phyloP scores from a whole-genome alignment of 2,113 vertebrate species.

The human region DNA sequence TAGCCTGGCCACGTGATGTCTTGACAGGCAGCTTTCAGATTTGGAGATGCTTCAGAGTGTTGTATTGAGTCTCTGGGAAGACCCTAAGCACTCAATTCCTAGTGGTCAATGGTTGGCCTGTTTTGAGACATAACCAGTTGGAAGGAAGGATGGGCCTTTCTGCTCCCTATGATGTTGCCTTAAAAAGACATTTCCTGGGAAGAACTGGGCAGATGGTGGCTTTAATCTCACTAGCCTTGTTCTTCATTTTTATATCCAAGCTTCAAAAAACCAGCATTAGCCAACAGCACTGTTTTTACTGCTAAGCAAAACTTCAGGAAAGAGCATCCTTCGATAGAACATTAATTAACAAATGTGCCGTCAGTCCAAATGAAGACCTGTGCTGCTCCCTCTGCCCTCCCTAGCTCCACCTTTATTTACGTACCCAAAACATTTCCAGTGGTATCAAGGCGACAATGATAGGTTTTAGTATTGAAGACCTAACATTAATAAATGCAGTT shows the following conservation, averaged over 20 bases:
- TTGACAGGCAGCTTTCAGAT: not conserved
- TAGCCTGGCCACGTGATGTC: not conserved
- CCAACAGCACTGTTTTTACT: not conserved
- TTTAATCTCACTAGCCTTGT: not conserved
- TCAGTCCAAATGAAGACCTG: not conserved
- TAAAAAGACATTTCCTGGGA: not conserved
- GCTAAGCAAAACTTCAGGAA: conserved; percentile 4
- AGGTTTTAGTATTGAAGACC: not conserved
- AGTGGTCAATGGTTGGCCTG: not conserved
- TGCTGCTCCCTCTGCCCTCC: not conserved
- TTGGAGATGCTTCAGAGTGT: not conserved
- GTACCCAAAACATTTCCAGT: not conserved
- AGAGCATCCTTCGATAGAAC: not conserved
- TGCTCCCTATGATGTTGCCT: not conserved
- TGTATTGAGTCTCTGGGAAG: not conserved
- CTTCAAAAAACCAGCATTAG: not conserved
- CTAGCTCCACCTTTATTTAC: not conserved
- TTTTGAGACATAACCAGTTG: not conserved
- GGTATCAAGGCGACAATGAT: not conserved
- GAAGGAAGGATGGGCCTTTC: not conserved
- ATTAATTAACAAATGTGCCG: not conserved
- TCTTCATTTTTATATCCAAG: not conserved
- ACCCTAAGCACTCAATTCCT: not conserved
- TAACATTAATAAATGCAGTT: conserved; percentile 3
- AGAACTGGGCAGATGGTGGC: not conserved